A percentile compares a stretch with the other conserved stretches of the same genome.
Evolutionary conservation across 2,888 invertebrate species (phyloP).

Genomic region (Zele albiditarsus): DNA sequence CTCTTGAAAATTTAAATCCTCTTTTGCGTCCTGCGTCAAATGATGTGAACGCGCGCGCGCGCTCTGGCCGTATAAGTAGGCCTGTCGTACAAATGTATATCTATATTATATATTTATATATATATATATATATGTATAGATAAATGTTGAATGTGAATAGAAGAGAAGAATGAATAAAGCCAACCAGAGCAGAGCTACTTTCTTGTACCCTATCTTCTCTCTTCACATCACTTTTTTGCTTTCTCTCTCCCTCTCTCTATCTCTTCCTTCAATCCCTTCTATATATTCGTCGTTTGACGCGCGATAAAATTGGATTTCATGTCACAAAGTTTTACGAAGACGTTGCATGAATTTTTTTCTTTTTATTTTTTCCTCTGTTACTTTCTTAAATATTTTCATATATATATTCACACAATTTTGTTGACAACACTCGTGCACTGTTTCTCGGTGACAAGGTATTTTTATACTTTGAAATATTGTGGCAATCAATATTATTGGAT

Average conservation of each 20-base stretch:
- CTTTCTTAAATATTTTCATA: too few relatives aligned
- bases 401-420: background rate
- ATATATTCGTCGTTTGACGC: slow-evolving; percentile 4
- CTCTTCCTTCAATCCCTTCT: background rate
- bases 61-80: background rate
- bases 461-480: too few relatives aligned
- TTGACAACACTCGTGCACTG: background rate
- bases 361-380: background rate
- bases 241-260: background rate
- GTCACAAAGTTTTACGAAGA: background rate
- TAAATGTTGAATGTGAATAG: background rate
- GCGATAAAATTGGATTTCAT: slow-evolving; percentile 15
- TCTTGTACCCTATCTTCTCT: background rate
- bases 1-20: slow-evolving; percentile 18
- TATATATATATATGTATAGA: background rate
- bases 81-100: background rate
- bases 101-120: background rate
- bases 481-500: too few relatives aligned
- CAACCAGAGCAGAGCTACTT: background rate
- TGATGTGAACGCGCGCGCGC: background rate
- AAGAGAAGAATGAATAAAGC: background rate
- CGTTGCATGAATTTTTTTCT: background rate
- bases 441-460: too few relatives aligned
- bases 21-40: slow-evolving; percentile 3
- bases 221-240: too few relatives aligned